Evolutionary conservation across 2,113 vertebrate genomes (phyloP), one percentile per base, ranked within the genome.

Genomic region (Hydropotes inermis): DNA sequence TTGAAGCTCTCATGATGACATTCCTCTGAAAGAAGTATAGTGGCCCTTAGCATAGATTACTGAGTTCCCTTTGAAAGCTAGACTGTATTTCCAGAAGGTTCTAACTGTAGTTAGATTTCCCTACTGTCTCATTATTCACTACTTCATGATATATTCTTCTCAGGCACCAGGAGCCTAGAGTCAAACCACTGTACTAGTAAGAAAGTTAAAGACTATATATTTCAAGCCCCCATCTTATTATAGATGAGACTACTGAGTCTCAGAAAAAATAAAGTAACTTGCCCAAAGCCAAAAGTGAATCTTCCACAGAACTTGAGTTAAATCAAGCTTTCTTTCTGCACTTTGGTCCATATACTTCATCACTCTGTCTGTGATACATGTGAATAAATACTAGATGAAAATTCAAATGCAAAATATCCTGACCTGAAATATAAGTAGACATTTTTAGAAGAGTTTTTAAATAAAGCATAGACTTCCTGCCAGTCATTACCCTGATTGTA

Each of bases 11-110:
- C 58, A 47, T 36, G 7, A 74, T 74, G 70, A 84, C 1, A 64
- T 83, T 83, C 57, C 58, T 91, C 14, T 89, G 79, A 86, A 97
- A 97, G 27, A 54, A 95, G 52, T 17, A 79, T 33, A 79, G 43
- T 64, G 52, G 3, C 4, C 33, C 33, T 86, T 87, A 30, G 36
- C 13, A 92, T 97, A 94, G 16, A 83, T 86, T 81, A 93, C 1
- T 78, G 4, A 14, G 4, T 70, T 95, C 13, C 30, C 21, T 50
- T 89, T 36, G 28, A 87, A 23, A 93, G 45, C 16, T 90, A 58
- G 78, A 78, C 27, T 93, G 12, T 30, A 93, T 91, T 93, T 97
- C 7, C 27, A 82, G 57, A 97, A 91, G 28, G 2, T 30, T 17
- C 9, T 39, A 74, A 61, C 27, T 94, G 10, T 78, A 61, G 16